Base-by-base conservation (phyloP, 2,113 vertebrate genomes). In the Datnioides undecimradiatus region DNA sequence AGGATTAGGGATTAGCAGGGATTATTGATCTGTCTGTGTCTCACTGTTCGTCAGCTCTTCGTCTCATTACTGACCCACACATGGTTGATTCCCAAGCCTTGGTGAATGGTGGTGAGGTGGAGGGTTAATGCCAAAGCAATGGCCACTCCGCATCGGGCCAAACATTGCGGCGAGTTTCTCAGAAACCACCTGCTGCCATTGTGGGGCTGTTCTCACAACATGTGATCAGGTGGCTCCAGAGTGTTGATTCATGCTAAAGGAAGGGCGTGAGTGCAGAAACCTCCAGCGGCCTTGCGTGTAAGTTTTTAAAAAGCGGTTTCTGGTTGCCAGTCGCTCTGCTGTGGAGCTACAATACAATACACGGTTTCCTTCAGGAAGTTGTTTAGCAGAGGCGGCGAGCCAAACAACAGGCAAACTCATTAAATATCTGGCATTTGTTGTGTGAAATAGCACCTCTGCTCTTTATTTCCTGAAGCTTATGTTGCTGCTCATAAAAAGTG, bases 1-100 rank as follows among this genome's bases (percentile, higher is more conserved):
- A 49, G 81, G 89, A 90, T 91, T 89, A 83, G 65, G 86, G 76
- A 67, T 91, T 91, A 90, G 57, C 34, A 36, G 52, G 88, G 87
- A 92, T 93, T 91, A 94, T 93, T 88, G 92, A 94, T 94, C 87
- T 11, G 80, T 90, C 83, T 87, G 60, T 58, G 58, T 80, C 49
- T 76, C 54, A 33, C 73, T 74, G 49, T 66, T 76, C 29, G 38
- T 59, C 33, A 63, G 34, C 62, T 73, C 55, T 60, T 84, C 23
- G 21, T 68, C 52, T 75, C 70, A 58, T 70, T 29, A 40, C 25
- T 46, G 59, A 14, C 52, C 23, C 55, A 74, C 93, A 94, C 85
- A 92, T 95, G 93, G 83, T 33, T 55, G 77, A 63, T 91, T 93
- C 91, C 90, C 92, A 91, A 76, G 84, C 27, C n/a, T 25, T 25